A percentile compares a stretch with the other conserved stretches of the same genome.
Evolutionary conservation across 2,113 vertebrate genomes (phyloP).

Genomic region (Poecile atricapillus): DNA sequence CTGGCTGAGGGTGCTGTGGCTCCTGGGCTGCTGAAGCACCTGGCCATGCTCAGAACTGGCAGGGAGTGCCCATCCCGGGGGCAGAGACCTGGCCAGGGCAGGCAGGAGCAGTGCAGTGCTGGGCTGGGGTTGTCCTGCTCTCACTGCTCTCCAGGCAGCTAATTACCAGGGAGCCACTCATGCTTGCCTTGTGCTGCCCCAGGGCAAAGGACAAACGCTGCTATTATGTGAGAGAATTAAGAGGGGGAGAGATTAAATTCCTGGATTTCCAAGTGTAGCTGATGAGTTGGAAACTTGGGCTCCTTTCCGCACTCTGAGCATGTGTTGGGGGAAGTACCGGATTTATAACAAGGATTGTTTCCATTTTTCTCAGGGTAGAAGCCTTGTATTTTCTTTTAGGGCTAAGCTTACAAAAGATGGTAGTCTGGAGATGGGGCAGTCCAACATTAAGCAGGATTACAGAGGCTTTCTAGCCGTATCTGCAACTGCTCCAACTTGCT

Average conservation of each 20-base stretch:
- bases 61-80: fast-evolving
- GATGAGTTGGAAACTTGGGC: constrained; percentile 11
- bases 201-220: constrained; percentile 15
- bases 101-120: not conserved
- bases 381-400: not conserved
- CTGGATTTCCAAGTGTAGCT: not conserved
- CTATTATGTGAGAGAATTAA: constrained; percentile 32
- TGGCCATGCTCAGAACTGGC: fast-evolving
- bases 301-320: not conserved
- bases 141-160: not conserved
- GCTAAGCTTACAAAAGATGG: not conserved
- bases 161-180: not conserved
- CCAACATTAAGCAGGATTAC: not conserved
- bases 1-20: fast-evolving
- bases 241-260: constrained; percentile 34
- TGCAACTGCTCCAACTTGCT: not conserved
- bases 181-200: not conserved
- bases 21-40: not conserved
- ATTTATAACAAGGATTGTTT: not conserved
- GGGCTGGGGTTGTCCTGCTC: not conserved
- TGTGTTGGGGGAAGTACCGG: not conserved
- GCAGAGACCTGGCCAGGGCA: not conserved
- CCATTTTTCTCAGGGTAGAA: not conserved
- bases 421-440: not conserved
- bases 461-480: not conserved